Evolutionary conservation across 1,140 invertebrate genomes (phyloP).

Genomic region (Drosophila nebulosa): DNA sequence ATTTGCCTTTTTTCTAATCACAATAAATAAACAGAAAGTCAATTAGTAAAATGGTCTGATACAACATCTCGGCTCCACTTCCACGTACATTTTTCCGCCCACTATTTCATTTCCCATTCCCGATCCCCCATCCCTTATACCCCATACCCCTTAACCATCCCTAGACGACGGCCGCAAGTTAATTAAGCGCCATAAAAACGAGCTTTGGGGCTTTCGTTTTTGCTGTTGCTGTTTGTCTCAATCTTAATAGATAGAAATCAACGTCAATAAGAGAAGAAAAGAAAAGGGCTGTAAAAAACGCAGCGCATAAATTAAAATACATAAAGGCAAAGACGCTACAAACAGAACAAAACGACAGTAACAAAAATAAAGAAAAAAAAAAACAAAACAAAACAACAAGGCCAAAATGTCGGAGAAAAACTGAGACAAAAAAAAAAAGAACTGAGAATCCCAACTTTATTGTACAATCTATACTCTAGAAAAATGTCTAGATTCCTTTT

Average conservation of each 20-base stretch:
- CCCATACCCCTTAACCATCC: not conserved
- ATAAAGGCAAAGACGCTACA: constrained; percentile 72
- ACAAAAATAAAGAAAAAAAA: constrained; percentile 52
- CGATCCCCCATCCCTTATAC: not conserved
- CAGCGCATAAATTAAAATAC: constrained; percentile 71
- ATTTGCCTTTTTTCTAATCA: constrained; percentile 45
- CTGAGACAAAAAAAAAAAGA: not conserved
- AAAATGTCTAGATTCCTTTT: not conserved
- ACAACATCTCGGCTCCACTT: not conserved
- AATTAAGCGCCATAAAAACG: constrained; percentile 77
- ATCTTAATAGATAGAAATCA: constrained; percentile 75
- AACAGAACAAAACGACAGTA: constrained; percentile 49
- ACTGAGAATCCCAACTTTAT: not conserved
- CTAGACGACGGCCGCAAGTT: constrained; percentile 39
- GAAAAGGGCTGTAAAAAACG: constrained; percentile 8
- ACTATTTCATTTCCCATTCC: no score
- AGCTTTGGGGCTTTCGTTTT: constrained; percentile 40
- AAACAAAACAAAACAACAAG: constrained; percentile 19
- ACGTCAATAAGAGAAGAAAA: constrained; percentile 48
- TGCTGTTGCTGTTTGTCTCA: constrained; percentile 48
- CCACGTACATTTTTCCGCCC: not conserved
- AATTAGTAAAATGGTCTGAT: constrained; percentile 66
- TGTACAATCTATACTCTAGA: not conserved
- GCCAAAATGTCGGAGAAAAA: constrained; percentile 1
- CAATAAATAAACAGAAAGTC: constrained; percentile 75